These are phyloP conservation scores for Chelonus insularis DNA, from an alignment of 1,140 invertebrate species.

Conservation along the genomic window DNA sequence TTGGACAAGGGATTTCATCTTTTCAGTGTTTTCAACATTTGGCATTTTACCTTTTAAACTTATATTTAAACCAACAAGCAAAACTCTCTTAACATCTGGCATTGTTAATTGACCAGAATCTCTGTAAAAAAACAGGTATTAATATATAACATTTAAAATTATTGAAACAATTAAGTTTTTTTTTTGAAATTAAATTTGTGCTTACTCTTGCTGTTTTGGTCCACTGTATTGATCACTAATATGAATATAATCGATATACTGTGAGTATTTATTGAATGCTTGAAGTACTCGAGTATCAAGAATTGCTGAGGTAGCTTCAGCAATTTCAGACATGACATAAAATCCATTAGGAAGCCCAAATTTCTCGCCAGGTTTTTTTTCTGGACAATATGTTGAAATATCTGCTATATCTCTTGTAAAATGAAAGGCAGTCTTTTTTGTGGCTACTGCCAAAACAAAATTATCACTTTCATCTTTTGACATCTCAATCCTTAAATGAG, in stretches of 20 bases:
- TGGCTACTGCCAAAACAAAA: constrained; percentile 91
- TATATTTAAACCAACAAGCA: constrained; percentile 85
- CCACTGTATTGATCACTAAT: constrained; percentile 96
- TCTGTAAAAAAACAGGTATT: constrained; percentile 50
- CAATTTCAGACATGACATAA: constrained; percentile 86
- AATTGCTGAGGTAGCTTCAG: constrained; percentile 80
- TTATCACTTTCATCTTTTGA: constrained; percentile 90
- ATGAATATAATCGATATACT: constrained; percentile 93
- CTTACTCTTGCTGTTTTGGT: constrained; percentile 85
- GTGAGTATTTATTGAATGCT: constrained; percentile 83
- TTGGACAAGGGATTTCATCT: constrained; percentile 78
- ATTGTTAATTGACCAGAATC: constrained; percentile 65
- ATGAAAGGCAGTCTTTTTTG: constrained; percentile 83
- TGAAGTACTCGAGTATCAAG: constrained; percentile 82
- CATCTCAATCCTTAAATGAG: constrained; percentile 83
- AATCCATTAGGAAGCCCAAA: constrained; percentile 81
- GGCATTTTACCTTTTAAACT: constrained; percentile 66
- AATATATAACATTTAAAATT: no score
- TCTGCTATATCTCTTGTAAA: constrained; percentile 93
- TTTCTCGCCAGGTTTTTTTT: constrained; percentile 86
- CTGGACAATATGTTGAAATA: constrained; percentile 89
- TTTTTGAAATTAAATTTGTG: no score
- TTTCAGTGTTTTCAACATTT: constrained; percentile 67
- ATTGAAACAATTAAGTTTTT: background rate
- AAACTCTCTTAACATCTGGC: constrained; percentile 75